Percentiles rank a stretch among this genome's conserved stretches.
Evolutionary conservation across 2,113 vertebrate species (phyloP).

Genomic region (Perca fluviatilis): DNA sequence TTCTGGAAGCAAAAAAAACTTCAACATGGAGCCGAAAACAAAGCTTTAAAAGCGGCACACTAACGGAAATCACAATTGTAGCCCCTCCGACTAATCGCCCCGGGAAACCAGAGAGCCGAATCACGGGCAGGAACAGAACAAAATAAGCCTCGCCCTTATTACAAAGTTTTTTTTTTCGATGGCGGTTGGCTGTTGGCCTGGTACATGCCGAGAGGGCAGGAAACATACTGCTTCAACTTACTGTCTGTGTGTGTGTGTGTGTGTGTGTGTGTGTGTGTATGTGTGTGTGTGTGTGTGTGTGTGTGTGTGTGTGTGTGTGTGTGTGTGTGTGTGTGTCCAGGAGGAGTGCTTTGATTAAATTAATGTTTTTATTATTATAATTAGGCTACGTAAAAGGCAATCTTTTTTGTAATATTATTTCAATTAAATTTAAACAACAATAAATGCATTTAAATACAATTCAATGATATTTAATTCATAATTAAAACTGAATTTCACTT

Average conservation of each 20-base stretch:
- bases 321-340: neutral
- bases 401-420: neutral
- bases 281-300: neutral
- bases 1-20: conserved; percentile 54
- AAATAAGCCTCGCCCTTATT: conserved; percentile 75
- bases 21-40: conserved; percentile 66
- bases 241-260: neutral
- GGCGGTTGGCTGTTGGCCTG: conserved; percentile 53
- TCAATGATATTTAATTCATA: neutral
- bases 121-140: conserved; percentile 50
- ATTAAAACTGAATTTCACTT: neutral
- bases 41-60: conserved; percentile 10
- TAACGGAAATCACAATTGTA: conserved; percentile 54
- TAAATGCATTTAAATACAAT: neutral
- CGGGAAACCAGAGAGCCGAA: conserved; percentile 76
- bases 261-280: neutral
- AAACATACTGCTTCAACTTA: conserved; percentile 28
- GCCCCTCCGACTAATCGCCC: conserved; percentile 70
- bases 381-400: too few relatives aligned
- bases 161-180: conserved; percentile 49
- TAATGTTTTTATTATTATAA: too few relatives aligned
- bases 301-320: neutral
- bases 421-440: neutral
- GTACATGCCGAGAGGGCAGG: conserved; percentile 46
- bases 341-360: too few relatives aligned